A percentile compares a stretch with the other conserved stretches of the same genome.
These are phyloP conservation scores for Glaucopsyche alexis DNA, from an alignment of 2,888 invertebrate species.

Conservation along the genomic window DNA sequence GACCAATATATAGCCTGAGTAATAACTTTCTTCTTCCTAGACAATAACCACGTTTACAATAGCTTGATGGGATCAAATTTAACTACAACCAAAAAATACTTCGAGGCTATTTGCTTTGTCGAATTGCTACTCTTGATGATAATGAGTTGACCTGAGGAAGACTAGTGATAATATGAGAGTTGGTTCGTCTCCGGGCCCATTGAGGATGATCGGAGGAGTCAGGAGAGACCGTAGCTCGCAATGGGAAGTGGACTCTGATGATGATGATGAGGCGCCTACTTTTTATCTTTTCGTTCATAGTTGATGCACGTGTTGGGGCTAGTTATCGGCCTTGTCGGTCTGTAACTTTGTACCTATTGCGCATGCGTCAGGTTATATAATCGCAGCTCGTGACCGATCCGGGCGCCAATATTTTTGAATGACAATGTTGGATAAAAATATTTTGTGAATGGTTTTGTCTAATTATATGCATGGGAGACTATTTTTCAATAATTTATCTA, in stretches of 20 bases:
- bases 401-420: conserved; percentile 28
- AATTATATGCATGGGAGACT: neutral
- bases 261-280: neutral
- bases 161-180: too few relatives aligned
- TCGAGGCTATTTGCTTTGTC: too few relatives aligned
- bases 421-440: conserved; percentile 19
- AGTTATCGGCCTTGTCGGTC: neutral
- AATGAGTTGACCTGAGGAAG: too few relatives aligned
- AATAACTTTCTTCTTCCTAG: too few relatives aligned
- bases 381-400: conserved; percentile 26
- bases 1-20: too few relatives aligned
- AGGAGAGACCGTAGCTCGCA: neutral
- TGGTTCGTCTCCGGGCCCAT: neutral
- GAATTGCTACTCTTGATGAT: too few relatives aligned
- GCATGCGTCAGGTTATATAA: conserved; percentile 24
- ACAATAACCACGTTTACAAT: too few relatives aligned
- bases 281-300: conserved; percentile 14
- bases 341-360: neutral
- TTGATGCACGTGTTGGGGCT: neutral
- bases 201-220: neutral
- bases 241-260: neutral
- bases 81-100: too few relatives aligned
- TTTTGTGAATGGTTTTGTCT: neutral
- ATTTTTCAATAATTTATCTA: neutral
- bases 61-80: too few relatives aligned